Conservation (phyloP, 2,797 vertebrate genomes). For the Paramormyrops hopkinsi region DNA sequence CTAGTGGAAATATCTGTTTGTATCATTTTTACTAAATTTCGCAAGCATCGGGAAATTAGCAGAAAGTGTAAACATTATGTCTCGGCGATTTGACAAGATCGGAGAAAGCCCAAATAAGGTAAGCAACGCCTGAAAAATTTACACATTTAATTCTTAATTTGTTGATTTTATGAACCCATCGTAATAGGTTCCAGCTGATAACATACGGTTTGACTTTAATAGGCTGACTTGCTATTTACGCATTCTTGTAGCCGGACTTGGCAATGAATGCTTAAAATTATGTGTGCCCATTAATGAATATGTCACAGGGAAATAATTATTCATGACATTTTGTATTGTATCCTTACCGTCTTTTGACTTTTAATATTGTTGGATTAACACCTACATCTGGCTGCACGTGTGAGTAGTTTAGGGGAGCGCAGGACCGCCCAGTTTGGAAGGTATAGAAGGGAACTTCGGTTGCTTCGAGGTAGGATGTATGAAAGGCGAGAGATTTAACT, state of each 20-base stretch:
- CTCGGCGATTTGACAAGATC: not conserved
- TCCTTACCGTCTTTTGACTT: not conserved
- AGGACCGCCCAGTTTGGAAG: not conserved
- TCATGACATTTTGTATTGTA: not conserved
- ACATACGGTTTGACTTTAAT: not conserved
- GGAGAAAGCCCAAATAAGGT: not conserved
- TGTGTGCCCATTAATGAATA: not conserved
- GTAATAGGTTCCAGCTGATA: not conserved
- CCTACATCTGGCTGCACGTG: not conserved
- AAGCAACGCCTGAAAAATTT: not conserved
- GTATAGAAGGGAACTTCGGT: not conserved
- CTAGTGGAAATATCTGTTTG: not conserved
- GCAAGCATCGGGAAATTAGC: not conserved
- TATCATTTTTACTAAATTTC: not conserved
- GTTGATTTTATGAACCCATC: not conserved
- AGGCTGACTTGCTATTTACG: not conserved
- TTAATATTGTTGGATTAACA: not conserved
- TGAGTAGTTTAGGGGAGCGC: not conserved
- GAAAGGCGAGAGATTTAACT: not conserved
- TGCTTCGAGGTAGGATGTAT: not conserved
- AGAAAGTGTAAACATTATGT: no score
- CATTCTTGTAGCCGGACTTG: not conserved
- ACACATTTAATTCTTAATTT: not conserved
- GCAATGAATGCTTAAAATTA: not conserved
- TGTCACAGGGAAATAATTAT: not conserved